Evolutionary conservation across 2,797 vertebrate species (phyloP).

Genomic region (Chelon labrosus): DNA sequence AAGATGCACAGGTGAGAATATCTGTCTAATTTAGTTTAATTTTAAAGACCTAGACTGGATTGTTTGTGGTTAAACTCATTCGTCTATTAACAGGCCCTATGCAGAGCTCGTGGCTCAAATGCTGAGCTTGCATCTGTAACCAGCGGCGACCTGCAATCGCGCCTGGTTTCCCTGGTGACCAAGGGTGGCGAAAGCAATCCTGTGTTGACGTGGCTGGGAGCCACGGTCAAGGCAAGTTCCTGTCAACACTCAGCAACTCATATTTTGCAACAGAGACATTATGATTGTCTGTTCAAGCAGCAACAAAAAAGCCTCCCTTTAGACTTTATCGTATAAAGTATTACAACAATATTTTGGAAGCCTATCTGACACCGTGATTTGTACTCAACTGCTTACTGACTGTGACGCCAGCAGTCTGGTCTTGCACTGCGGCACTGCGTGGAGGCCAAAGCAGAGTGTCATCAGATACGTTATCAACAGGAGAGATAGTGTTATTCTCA

Average conservation of each 20-base stretch:
- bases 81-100: slow-evolving; percentile 60
- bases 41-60: no score
- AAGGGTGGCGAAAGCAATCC: slow-evolving; percentile 59
- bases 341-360: not conserved
- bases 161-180: slow-evolving; percentile 77
- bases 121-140: slow-evolving; percentile 79
- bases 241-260: not conserved
- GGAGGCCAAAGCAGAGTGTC: slow-evolving; percentile 61
- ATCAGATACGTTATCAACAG: slow-evolving; percentile 72
- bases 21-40: not conserved
- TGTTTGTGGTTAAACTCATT: not conserved
- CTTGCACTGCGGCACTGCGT: slow-evolving; percentile 17
- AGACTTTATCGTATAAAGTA: no score
- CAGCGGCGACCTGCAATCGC: slow-evolving; percentile 68
- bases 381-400: not conserved
- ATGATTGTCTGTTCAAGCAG: not conserved
- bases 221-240: slow-evolving; percentile 70
- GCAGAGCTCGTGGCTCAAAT: slow-evolving; percentile 60
- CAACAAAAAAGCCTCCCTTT: not conserved
- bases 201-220: slow-evolving; percentile 81
- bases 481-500: slow-evolving; percentile 66
- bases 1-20: slow-evolving; percentile 75
- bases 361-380: not conserved
- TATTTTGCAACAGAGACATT: not conserved
- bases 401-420: slow-evolving; percentile 24